A percentile compares a stretch with the other conserved stretches of the same genome.
Evolutionary conservation across 2,888 invertebrate species (phyloP).

Genomic region (Hyalella azteca): DNA sequence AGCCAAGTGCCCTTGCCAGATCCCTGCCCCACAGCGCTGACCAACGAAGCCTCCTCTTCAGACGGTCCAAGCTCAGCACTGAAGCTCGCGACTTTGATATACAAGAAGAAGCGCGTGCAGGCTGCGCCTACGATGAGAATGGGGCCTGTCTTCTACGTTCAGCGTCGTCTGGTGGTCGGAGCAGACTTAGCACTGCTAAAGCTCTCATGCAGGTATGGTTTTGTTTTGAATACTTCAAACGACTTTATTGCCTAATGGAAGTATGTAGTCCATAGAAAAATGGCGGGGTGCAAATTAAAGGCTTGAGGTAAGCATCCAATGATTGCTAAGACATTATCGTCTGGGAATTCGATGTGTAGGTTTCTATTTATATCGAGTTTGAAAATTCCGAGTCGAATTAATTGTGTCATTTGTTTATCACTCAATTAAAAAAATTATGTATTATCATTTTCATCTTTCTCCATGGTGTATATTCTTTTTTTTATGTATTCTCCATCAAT

Average conservation of each 20-base stretch:
- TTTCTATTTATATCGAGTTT: too few relatives aligned
- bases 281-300: too few relatives aligned
- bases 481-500: too few relatives aligned
- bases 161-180: neutral
- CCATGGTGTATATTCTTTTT: too few relatives aligned
- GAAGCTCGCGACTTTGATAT: neutral
- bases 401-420: too few relatives aligned
- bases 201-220: slow-evolving; percentile 23
- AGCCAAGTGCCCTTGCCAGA: neutral
- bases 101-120: neutral
- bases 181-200: slow-evolving; percentile 12
- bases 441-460: too few relatives aligned
- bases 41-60: neutral
- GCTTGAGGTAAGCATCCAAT: too few relatives aligned
- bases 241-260: neutral
- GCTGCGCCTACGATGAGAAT: neutral
- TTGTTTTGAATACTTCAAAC: neutral
- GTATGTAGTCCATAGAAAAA: too few relatives aligned
- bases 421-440: too few relatives aligned
- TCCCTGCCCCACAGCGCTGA: neutral
- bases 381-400: too few relatives aligned
- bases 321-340: too few relatives aligned
- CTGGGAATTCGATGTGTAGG: too few relatives aligned
- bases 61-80: neutral
- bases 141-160: neutral